These are phyloP conservation scores for Gerosis bhagava DNA, from an alignment of 2,888 invertebrate genomes.

Conservation along the genomic window DNA sequence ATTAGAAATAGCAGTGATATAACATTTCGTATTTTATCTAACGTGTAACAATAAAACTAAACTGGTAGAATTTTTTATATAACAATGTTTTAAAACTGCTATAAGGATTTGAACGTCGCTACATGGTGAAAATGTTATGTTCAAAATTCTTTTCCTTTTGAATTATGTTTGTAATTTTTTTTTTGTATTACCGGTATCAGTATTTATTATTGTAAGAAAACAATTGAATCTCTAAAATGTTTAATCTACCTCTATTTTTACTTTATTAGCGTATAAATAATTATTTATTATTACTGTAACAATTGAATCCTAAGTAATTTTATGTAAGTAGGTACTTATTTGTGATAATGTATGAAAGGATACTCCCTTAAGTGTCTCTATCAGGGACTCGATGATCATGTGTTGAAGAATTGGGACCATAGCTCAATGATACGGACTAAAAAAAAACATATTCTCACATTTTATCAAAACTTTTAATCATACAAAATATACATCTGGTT, in stretches of 20 bases:
- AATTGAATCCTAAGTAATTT: constrained; percentile 53
- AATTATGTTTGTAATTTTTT: no score
- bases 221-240: constrained; percentile 69
- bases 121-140: no score
- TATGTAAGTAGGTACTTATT: constrained; percentile 52
- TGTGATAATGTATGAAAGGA: constrained; percentile 59
- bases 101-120: no score
- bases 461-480: no score
- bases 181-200: constrained; percentile 68
- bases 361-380: constrained; percentile 7
- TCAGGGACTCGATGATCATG: constrained; percentile 1
- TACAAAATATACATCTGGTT: no score
- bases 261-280: constrained; percentile 65
- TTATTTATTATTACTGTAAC: constrained; percentile 53
- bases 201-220: constrained; percentile 69
- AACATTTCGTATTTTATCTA: no score
- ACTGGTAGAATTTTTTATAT: no score
- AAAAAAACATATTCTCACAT: no score
- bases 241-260: constrained; percentile 78
- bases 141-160: no score
- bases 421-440: constrained; percentile 10
- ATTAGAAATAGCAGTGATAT: no score
- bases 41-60: no score
- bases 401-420: constrained; percentile 19
- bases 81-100: no score